phyloP scores from a whole-genome alignment of 2,888 invertebrate species.

The Drosophila atripex region DNA sequence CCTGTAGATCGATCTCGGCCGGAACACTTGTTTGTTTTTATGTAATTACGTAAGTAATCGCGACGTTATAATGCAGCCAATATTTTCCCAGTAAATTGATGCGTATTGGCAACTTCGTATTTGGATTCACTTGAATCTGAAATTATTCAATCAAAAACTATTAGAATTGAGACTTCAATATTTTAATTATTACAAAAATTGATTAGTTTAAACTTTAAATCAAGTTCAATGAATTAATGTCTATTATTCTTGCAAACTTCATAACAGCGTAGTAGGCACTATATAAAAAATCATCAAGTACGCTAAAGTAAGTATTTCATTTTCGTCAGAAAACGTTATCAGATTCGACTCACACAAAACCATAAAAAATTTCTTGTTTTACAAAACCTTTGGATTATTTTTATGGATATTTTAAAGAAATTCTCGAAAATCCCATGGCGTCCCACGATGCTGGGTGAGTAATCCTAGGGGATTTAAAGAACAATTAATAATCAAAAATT shows the following conservation, averaged over 20 bases:
- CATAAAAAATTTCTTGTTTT: not conserved
- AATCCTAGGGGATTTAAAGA: not conserved
- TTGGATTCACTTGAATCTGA: not conserved
- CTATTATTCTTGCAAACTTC: not conserved
- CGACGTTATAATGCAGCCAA: constrained; percentile 15
- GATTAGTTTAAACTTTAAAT: not conserved
- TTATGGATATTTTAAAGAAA: constrained; percentile 46
- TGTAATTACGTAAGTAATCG: constrained; percentile 20
- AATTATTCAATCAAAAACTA: not conserved
- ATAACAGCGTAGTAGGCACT: not conserved
- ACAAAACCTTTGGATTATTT: constrained; percentile 17
- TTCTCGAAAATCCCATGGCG: constrained; percentile 42
- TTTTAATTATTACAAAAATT: no score
- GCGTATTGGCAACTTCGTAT: constrained; percentile 22
- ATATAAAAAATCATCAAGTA: not conserved
- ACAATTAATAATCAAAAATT: not conserved
- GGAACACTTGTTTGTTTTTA: not conserved
- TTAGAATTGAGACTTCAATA: not conserved
- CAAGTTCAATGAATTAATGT: not conserved
- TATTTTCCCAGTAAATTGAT: constrained; percentile 15
- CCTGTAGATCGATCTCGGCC: not conserved
- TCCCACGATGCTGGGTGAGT: constrained; percentile 39
- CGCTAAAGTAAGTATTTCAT: not conserved
- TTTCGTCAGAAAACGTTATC: not conserved
- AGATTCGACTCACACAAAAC: not conserved